A percentile compares a stretch with the other conserved stretches of the same genome.
Conservation (phyloP, 2,888 invertebrate genomes). For the Arenicola marina region DNA sequence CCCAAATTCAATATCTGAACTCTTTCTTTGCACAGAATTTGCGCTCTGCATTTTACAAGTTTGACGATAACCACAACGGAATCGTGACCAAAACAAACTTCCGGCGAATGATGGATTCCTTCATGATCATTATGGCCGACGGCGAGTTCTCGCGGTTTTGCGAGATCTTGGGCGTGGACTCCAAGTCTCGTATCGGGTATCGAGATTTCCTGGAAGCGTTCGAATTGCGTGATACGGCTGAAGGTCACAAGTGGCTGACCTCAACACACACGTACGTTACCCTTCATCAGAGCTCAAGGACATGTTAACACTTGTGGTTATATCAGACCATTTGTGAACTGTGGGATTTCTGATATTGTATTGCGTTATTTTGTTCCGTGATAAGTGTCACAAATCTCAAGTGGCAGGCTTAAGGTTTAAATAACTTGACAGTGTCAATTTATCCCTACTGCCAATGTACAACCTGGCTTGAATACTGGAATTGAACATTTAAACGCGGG, state of each 20-base stretch:
- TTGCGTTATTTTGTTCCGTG: no score
- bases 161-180: conserved; percentile 16
- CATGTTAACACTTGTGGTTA: no score
- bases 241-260: conserved; percentile 57
- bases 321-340: no score
- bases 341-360: no score
- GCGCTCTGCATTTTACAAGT: conserved; percentile 57
- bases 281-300: no score
- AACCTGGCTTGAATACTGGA: no score
- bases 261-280: conserved; percentile 51
- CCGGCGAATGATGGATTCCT: conserved; percentile 51
- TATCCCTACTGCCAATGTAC: no score
- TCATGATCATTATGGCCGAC: conserved; percentile 51
- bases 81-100: conserved; percentile 49
- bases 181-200: conserved; percentile 42
- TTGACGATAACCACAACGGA: conserved; percentile 55
- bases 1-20: neutral
- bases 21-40: conserved; percentile 50
- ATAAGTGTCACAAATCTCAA: no score
- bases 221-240: conserved; percentile 52
- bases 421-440: no score
- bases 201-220: conserved; percentile 53
- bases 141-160: conserved; percentile 54
- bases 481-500: no score
- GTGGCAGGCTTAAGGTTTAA: no score